Conservation (phyloP, 2,797 vertebrate genomes). For the Chrosomus eos region DNA sequence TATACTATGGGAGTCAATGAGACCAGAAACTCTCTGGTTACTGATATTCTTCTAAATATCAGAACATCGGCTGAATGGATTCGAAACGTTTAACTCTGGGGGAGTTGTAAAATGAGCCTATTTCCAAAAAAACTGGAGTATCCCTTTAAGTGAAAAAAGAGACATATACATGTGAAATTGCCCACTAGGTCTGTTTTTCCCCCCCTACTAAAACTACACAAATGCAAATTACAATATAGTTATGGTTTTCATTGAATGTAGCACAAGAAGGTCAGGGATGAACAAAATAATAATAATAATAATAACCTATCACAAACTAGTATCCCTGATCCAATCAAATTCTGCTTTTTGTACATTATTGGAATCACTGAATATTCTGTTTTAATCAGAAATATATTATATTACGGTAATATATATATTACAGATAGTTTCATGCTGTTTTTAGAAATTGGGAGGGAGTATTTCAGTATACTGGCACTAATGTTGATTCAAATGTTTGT, state of each 20-base stretch:
- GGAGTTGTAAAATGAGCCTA: no score
- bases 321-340: background rate
- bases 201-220: background rate
- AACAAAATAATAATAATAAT: background rate
- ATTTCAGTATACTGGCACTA: background rate
- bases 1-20: no score
- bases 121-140: no score
- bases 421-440: background rate
- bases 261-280: background rate
- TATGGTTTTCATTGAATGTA: background rate
- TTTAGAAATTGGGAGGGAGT: background rate
- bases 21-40: no score
- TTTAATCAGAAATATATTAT: background rate
- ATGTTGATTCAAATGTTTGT: constrained; percentile 26
- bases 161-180: background rate
- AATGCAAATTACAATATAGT: background rate
- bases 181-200: background rate
- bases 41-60: no score
- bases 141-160: background rate
- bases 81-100: no score
- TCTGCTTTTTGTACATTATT: background rate
- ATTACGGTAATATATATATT: no score
- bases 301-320: background rate
- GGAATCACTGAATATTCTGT: background rate
- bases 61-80: no score